Conservation (phyloP, 2,888 invertebrate species). For the Tipula confusa region DNA sequence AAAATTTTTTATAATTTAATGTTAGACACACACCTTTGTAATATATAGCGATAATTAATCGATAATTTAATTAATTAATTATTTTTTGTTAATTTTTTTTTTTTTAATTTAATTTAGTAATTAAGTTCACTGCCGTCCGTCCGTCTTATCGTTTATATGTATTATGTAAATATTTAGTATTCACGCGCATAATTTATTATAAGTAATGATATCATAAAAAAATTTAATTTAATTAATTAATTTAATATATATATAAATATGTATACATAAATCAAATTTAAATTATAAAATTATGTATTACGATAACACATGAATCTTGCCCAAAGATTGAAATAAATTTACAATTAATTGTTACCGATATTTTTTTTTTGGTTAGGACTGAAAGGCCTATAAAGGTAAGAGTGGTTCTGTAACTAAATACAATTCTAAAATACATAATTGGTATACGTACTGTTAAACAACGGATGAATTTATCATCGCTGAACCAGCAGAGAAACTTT, state of each 20-base stretch:
- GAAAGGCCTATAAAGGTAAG: no score
- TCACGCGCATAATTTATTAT: background rate
- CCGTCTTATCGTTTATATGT: background rate
- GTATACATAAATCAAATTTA: no score
- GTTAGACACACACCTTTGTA: background rate
- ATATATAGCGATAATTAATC: no score
- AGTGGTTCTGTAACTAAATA: no score
- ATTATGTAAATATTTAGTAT: background rate
- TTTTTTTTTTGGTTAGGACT: background rate
- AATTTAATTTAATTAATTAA: background rate
- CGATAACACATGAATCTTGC: constrained; percentile 12
- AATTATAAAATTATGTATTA: background rate
- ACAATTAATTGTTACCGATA: background rate
- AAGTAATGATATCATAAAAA: background rate
- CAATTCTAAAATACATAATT: no score
- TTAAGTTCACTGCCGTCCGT: background rate
- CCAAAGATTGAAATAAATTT: constrained; percentile 13
- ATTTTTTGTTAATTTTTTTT: background rate
- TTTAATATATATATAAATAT: background rate
- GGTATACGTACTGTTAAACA: no score
- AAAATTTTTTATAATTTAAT: background rate
- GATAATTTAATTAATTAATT: background rate
- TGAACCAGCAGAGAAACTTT: no score
- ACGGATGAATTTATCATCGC: no score
- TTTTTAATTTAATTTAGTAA: background rate